Conservation (phyloP, 2,797 vertebrate species). For the Pithecia hirsuta region DNA sequence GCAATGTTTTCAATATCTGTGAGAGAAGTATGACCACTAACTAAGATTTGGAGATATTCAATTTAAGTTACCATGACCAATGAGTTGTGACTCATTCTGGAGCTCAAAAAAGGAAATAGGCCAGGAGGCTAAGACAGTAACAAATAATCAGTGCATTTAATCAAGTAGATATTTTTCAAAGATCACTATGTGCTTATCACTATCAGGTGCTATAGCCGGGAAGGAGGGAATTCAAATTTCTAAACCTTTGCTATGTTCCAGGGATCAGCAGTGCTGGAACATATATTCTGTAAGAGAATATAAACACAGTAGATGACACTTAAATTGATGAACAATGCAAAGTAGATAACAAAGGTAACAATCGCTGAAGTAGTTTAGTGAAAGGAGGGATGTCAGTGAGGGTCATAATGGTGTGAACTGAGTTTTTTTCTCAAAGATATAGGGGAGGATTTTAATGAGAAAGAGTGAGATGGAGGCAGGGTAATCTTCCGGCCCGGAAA, state of each 20-base stretch:
- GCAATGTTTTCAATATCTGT: background rate
- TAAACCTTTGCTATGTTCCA: background rate
- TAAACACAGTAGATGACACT: background rate
- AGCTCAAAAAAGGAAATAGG: conserved; percentile 9
- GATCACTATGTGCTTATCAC: background rate
- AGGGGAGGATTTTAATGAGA: background rate
- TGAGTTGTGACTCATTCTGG: background rate
- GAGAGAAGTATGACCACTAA: background rate
- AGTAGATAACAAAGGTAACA: background rate
- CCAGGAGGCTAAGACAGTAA: background rate
- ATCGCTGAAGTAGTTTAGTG: background rate
- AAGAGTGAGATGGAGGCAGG: background rate
- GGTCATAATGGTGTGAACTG: too few species aligned
- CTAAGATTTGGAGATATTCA: background rate
- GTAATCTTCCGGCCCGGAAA: background rate
- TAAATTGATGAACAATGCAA: background rate
- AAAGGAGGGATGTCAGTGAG: background rate
- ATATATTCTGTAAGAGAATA: background rate
- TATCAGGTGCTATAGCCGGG: background rate
- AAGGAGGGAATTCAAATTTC: background rate
- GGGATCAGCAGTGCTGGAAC: background rate
- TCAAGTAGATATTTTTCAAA: background rate
- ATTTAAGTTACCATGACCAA: background rate
- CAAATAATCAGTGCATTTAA: background rate
- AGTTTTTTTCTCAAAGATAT: background rate